phyloP scores from a whole-genome alignment of 2,888 invertebrate species.

The Philereme vetulata region DNA sequence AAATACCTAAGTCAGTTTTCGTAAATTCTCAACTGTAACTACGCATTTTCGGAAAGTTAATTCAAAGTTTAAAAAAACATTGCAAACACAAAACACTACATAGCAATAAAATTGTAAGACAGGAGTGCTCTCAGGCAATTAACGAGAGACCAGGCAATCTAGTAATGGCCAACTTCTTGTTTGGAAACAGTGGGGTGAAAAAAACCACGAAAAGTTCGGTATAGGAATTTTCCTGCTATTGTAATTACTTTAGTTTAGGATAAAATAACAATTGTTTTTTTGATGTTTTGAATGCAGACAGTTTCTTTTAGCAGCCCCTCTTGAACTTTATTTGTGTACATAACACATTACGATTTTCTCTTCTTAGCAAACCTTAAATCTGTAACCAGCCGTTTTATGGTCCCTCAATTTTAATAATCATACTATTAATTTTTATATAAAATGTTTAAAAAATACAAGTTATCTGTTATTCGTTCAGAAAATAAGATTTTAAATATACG shows the following conservation, averaged over 20 bases:
- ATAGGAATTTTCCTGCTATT: constrained; percentile 21
- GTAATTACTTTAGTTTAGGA: constrained; percentile 28
- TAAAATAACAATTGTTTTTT: constrained; percentile 18
- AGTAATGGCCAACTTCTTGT: constrained; percentile 35
- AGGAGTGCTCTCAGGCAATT: constrained; percentile 34
- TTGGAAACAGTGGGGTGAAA: constrained; percentile 27
- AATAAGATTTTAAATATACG: too few relatives aligned
- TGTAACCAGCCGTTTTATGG: too few relatives aligned
- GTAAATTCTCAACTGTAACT: too few relatives aligned
- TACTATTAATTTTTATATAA: too few relatives aligned
- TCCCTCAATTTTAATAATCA: too few relatives aligned
- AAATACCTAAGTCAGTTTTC: too few relatives aligned
- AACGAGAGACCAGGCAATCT: constrained; percentile 34
- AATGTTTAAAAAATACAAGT: too few relatives aligned
- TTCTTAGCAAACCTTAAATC: too few relatives aligned
- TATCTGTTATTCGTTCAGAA: too few relatives aligned
- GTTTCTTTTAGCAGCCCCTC: neutral
- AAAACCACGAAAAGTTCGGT: constrained; percentile 28
- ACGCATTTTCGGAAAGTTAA: neutral
- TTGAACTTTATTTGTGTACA: neutral
- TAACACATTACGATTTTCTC: too few relatives aligned
- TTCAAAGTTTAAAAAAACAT: constrained; percentile 18
- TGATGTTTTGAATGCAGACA: constrained; percentile 3
- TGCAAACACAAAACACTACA: constrained; percentile 24
- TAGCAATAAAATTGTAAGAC: constrained; percentile 32